A percentile compares a stretch with the other conserved stretches of the same genome.
phyloP scores from a whole-genome alignment of 2,888 invertebrate genomes.

The Diplazon laetatorius region DNA sequence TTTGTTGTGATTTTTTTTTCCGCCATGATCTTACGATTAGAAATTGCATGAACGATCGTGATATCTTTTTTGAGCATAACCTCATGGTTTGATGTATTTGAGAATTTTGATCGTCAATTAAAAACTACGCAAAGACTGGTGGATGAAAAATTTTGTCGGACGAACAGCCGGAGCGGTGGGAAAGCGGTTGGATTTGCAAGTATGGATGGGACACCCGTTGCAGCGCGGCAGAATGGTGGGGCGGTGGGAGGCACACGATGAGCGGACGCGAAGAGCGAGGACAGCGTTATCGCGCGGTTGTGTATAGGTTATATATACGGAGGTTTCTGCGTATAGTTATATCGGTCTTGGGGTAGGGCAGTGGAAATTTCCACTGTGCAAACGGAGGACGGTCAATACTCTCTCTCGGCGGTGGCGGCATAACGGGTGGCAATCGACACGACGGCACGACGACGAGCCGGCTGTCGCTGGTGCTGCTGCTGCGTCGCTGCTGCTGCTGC shows the following conservation, averaged over 20 bases:
- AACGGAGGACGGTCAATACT: constrained; percentile 81
- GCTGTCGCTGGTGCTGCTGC: background rate
- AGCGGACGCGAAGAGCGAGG: background rate
- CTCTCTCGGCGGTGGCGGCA: constrained; percentile 72
- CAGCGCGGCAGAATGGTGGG: background rate
- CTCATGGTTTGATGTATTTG: no score
- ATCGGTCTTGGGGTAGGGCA: constrained; percentile 79
- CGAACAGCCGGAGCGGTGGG: no score
- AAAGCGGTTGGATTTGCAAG: no score
- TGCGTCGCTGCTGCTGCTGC: background rate
- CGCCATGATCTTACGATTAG: no score
- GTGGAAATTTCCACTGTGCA: constrained; percentile 81
- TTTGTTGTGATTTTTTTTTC: no score
- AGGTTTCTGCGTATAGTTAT: constrained; percentile 43
- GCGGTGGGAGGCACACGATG: background rate
- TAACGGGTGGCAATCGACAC: constrained; percentile 71
- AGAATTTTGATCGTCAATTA: no score
- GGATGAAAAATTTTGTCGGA: no score
- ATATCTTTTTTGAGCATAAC: no score
- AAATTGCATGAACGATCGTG: no score
- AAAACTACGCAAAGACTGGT: no score
- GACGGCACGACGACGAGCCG: constrained; percentile 45
- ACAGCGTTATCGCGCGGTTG: background rate
- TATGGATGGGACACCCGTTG: constrained; percentile 6
- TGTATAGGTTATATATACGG: background rate